Base-by-base conservation (phyloP, 2,888 invertebrate genomes). In the Drosophila austrosaltans region DNA sequence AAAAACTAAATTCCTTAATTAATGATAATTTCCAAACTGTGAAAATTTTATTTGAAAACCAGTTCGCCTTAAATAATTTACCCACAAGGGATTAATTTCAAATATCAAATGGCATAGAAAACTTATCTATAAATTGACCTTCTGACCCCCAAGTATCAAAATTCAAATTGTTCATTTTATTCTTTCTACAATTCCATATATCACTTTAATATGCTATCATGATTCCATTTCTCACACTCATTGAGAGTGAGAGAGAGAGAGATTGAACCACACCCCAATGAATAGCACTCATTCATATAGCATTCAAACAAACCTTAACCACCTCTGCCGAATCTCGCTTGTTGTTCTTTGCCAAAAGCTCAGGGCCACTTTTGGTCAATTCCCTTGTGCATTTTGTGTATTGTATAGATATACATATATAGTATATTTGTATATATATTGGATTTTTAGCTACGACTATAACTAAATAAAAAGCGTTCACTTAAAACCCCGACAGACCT, bases 391-490 rank as follows among this genome's bases (percentile, higher is more conserved):
- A 61, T 48, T 61, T 48, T 20, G 39, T 20, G 44, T 48, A 48
- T 48, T 48, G 48, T 25, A 12, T 48, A 25, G 48, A 48, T 48
- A 48, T 48, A 48, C 4, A 48, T 48, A 22, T 25, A 10, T 48
- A 48, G 53, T 36, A 36, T 36, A 36, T 36, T 36, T 36, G 30
- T 54, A 25, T 22, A 22, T 44, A 48, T 57, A 57, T 57, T 57
- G 57, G 57, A 39, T 57, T 44, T 63, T 63, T 71, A 63, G 57
- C 40, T 53, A 20, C n/a, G 40, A n/a, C 61, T 71, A 53, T 22
- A 53, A 53, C 72, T 71, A 71, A 71, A 71, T 71, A 83, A 86
- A 87, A 82, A 69, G 69, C 78, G 69, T 81, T 81, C 79, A 78
- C 72, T 81, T 83, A 73, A 68, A 66, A 40, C 58, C 39, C 53